A percentile compares a stretch with the other conserved stretches of the same genome.
Conservation (phyloP, 2,797 vertebrate genomes). For the Vireo griseus region DNA sequence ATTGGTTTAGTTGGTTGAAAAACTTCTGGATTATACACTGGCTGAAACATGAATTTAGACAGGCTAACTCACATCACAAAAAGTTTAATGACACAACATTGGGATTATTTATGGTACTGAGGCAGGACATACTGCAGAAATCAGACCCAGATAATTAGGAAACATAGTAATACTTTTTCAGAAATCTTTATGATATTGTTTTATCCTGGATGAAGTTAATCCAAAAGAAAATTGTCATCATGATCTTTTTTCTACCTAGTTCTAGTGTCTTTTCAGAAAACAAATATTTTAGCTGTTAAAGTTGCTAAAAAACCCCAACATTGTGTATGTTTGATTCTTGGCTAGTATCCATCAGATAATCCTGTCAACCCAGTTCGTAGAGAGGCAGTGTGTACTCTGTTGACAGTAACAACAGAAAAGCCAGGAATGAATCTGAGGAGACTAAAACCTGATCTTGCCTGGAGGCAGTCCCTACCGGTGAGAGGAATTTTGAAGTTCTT, state of each 20-base stretch:
- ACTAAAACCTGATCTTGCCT: background rate
- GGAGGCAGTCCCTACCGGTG: background rate
- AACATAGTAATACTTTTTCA: background rate
- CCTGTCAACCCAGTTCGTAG: background rate
- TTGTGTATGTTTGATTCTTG: background rate
- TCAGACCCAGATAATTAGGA: background rate
- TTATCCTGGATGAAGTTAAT: background rate
- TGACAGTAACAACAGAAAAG: background rate
- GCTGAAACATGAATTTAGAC: background rate
- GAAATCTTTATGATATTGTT: background rate
- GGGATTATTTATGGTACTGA: background rate
- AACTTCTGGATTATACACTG: background rate
- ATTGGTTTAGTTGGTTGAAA: background rate
- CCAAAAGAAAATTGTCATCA: background rate
- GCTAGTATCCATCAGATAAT: background rate
- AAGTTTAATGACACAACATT: background rate
- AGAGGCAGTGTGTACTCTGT: background rate
- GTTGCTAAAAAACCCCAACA: background rate
- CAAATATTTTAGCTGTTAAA: background rate
- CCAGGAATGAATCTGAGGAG: background rate
- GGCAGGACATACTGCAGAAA: background rate
- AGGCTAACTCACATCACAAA: background rate
- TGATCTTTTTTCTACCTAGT: background rate
- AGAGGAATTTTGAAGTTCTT: background rate
- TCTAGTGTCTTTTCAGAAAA: background rate